These are phyloP conservation scores for Acromyrmex echinatior DNA, from an alignment of 1,140 invertebrate species.

Conservation along the genomic window DNA sequence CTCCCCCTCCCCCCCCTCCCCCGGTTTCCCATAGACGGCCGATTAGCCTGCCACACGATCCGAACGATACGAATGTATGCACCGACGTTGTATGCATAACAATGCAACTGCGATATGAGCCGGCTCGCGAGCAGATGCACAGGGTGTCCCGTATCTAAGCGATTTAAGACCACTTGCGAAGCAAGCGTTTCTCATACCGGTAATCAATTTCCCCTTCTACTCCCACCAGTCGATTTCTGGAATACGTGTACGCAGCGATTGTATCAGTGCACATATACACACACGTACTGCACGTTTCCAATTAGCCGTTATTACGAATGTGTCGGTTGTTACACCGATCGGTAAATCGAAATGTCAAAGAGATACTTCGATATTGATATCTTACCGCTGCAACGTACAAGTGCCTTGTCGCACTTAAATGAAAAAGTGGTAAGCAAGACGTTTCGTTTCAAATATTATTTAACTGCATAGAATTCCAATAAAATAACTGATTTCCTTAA, in stretches of 20 bases:
- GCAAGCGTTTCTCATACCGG: neutral
- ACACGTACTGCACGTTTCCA: neutral
- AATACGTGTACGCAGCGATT: neutral
- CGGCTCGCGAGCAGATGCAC: constrained; percentile 7
- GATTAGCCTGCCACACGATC: constrained; percentile 41
- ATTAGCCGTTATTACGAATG: constrained; percentile 36
- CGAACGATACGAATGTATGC: constrained; percentile 11
- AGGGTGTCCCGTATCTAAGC: neutral
- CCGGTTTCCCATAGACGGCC: constrained; percentile 43
- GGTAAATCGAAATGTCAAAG: constrained; percentile 46
- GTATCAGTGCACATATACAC: too few relatives aligned
- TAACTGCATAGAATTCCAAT: neutral
- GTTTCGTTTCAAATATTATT: constrained; percentile 7
- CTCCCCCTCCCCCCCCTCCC: neutral
- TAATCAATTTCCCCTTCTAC: constrained; percentile 10
- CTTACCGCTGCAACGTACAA: neutral
- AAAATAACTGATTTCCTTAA: neutral
- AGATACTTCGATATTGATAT: constrained; percentile 17
- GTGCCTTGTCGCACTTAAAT: neutral
- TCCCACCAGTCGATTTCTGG: neutral
- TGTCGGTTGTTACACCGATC: constrained; percentile 29
- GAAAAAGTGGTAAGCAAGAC: neutral
- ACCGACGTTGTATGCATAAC: constrained; percentile 28
- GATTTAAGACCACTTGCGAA: neutral
- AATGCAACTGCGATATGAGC: constrained; percentile 19